Evolutionary conservation across 2,888 invertebrate genomes (phyloP), one percentile per base, ranked within the genome.

Genomic region (Criorhina ranunculi): DNA sequence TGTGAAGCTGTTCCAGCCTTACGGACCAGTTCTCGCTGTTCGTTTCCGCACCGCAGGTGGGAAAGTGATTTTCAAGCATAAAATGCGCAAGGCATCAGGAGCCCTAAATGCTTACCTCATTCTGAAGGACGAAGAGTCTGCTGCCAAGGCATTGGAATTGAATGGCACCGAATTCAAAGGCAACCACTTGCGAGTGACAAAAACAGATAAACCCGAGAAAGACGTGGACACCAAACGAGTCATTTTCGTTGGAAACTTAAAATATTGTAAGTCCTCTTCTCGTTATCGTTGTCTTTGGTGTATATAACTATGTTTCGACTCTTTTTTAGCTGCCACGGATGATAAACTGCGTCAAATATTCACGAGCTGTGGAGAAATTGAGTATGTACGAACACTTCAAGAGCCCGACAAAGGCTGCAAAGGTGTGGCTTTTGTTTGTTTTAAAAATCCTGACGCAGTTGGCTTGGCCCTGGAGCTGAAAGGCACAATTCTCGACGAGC

Each of bases 161-260:
- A 91, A 91, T 86, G 91, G 92, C 0, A 87, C 83, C 0, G 88
- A 89, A 51, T 91, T 91, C 35, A 91, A 91, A 29, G 89, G 88
- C 0, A 87, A 89, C 31, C 90, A 90, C 51, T 78, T 92, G 35
- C 89, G 92, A 4, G 89, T 92, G 0, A 91, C 90, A 2, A 86
- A 87, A 1, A 87, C 90, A 0, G 78, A 77, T 0, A 76, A 42
- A 6, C 55, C 9, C 0, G 55, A 75, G 2, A 69, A 79, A 2
- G 75, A 62, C 9, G 70, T 73, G 2, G 89, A 90, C 67, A 67
- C 86, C 1, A 91, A 91, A 70, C 88, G 89, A 17, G 89, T 89
- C 0, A 57, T 92, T 31, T 91, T 92, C 46, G 90, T 92, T 19
- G 92, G 92, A 15, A 92, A 91, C 87, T 88, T 92, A 0, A 91